Evolutionary conservation across 1,140 invertebrate species (phyloP), one percentile per base, ranked within the genome.

Genomic region (Vollenhovia emeryi): DNA sequence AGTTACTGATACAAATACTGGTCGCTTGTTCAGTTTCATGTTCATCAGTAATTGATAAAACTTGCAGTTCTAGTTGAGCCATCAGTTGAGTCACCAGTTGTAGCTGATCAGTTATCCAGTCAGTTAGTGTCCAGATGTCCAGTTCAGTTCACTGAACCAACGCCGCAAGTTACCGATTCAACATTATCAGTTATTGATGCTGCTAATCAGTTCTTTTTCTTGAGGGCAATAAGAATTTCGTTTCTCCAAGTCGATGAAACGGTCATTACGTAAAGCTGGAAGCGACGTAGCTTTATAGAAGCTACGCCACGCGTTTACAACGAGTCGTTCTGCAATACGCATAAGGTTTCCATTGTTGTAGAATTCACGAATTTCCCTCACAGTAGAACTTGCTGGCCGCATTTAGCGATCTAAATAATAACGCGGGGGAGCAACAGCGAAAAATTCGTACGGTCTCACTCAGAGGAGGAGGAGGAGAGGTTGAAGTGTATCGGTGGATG

Each of bases 351-450:
- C 21, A 24, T 27, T 57, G 43, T 57, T 9, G 13, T 11, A 13
- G 21, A 79, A 79, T 79, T 69, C 52, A 71, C 50, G 48, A 57
- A 24, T 8, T 45, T 43, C 21, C 24, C 36, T 21, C 48, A 9
- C 52, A 11, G 9, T 45, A 6, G 69, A 68, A 43, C 13, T 18
- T n/a, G 36, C 48, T n/a, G 9, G 13, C 6, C 24, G 52, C 36
- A 71, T 57, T 80, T 71, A 80, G 76, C 64, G 45, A 78, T 71
- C 33, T 27, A 55, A 40, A 71, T 64, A 64, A 64, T 40, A 64
- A 40, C 50, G 78, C 21, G 66, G 45, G 36, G 24, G 21, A 40
- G 24, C 50, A 71, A 27, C 8, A 18, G 50, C 64, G 48, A 69
- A 36, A 69, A 80, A 80, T 71, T 55, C 78, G 64, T 52, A 62